Base-by-base conservation (phyloP, 1,140 invertebrate genomes). In the Drosophila burlai region DNA sequence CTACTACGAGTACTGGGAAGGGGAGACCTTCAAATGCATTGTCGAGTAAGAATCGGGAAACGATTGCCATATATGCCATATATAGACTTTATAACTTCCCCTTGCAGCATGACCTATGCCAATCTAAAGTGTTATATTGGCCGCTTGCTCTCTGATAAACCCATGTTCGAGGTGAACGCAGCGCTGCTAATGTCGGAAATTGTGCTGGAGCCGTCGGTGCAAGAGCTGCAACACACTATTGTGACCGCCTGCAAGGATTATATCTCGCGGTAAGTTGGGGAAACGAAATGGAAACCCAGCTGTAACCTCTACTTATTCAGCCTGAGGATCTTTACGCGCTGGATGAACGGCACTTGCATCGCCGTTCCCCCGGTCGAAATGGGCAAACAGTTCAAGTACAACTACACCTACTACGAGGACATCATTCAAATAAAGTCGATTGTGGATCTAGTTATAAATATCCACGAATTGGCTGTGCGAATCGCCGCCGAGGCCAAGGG, bases 321-420 rank as follows among this genome's bases (percentile, higher is more conserved):
- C 73, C 91, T 97, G 5, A 97, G 96, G 85, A 79, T 93, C 8
- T 97, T 98, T 92, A 94, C 96, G 0, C 95, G 97, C 10, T 98
- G 97, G 97, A 96, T 97, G 95, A 94, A 95, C 69, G 95, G 95
- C n/a, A 97, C 96, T 13, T 98, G 97, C 91, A 86, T 97, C 0
- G 94, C 95, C 36, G 96, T 95, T 71, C 93, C 95, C 40, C 68
- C 89, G 92, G 62, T 91, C 18, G 90, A 61, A 82, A 83, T 93
- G 47, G 83, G 95, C 1, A 93, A 94, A 4, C 95, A 95, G 47
- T 93, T 95, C 91, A 93, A 95, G 92, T 94, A 93, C 91, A 85
- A 95, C 87, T 95, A 96, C 93, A 94, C 94, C 2, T 98, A 96
- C 92, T 97, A 96, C 76, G 95, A 97, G 52, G 97, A 98, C 80